Conservation (phyloP, 2,797 vertebrate species). For the Setipinna tenuifilis region DNA sequence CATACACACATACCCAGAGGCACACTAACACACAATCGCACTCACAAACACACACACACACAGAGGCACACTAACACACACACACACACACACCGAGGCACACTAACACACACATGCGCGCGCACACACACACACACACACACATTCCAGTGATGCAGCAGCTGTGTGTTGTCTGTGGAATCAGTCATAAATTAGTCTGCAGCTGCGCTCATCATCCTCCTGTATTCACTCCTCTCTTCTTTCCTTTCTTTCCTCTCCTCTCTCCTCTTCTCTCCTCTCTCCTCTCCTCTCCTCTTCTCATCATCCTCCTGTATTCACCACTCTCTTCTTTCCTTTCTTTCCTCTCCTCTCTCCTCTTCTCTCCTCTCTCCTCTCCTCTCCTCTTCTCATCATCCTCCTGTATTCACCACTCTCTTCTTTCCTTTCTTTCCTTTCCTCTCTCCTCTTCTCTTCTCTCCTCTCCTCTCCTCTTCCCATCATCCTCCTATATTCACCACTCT, state of each 20-base stretch:
- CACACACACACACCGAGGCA: background rate
- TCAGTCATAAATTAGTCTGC: no score
- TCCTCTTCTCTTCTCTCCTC: background rate
- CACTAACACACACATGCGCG: background rate
- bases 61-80: no score
- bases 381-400: background rate
- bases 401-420: no score
- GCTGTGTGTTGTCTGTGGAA: no score
- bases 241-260: background rate
- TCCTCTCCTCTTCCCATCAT: background rate
- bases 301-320: background rate
- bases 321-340: background rate
- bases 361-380: background rate
- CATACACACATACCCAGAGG: no score
- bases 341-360: background rate
- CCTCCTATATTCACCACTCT: background rate
- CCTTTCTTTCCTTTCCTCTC: background rate
- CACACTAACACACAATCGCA: no score
- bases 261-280: background rate
- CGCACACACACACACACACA: background rate
- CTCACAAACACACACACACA: no score
- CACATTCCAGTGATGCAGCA: background rate
- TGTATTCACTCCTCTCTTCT: background rate
- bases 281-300: background rate
- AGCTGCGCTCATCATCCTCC: no score